These are phyloP conservation scores for Aphidius colemani DNA, from an alignment of 2,888 invertebrate species.

Conservation along the genomic window DNA sequence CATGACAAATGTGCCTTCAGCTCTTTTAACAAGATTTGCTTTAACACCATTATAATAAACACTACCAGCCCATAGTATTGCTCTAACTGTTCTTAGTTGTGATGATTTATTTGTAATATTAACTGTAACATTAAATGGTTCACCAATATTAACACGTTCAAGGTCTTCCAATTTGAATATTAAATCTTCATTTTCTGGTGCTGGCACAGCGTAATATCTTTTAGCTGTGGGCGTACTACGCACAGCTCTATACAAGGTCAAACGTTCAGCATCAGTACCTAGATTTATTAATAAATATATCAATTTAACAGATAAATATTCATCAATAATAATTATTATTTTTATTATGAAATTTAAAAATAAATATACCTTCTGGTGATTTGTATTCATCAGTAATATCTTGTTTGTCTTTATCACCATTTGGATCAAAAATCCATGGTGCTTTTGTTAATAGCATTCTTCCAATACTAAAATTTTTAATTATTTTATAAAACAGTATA, in stretches of 20 bases:
- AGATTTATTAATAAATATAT: slow-evolving; percentile 16
- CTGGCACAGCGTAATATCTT: slow-evolving; percentile 68
- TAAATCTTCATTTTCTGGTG: slow-evolving; percentile 66
- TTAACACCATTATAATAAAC: slow-evolving; percentile 80
- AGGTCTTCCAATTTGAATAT: slow-evolving; percentile 70
- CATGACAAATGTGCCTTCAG: slow-evolving; percentile 69
- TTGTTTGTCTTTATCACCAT: slow-evolving; percentile 73
- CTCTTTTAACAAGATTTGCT: slow-evolving; percentile 72
- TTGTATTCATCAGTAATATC: slow-evolving; percentile 76
- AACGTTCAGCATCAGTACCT: slow-evolving; percentile 73
- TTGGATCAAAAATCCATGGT: slow-evolving; percentile 73
- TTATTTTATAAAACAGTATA: background rate
- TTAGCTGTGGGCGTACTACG: slow-evolving; percentile 71
- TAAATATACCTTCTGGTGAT: slow-evolving; percentile 66
- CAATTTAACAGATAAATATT: slow-evolving; percentile 1
- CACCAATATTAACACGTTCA: slow-evolving; percentile 72
- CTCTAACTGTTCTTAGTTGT: slow-evolving; percentile 68
- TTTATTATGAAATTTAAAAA: background rate
- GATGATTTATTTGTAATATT: slow-evolving; percentile 69
- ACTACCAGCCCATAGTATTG: slow-evolving; percentile 70
- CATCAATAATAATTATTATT: background rate
- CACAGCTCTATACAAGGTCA: slow-evolving; percentile 77
- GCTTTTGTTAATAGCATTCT: slow-evolving; percentile 76
- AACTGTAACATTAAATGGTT: slow-evolving; percentile 70
- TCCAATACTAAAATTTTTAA: slow-evolving; percentile 64